Percentiles rank a stretch among this genome's conserved stretches.
Evolutionary conservation across 2,113 vertebrate species (phyloP).

Genomic region (Himantopus leucocephalus): DNA sequence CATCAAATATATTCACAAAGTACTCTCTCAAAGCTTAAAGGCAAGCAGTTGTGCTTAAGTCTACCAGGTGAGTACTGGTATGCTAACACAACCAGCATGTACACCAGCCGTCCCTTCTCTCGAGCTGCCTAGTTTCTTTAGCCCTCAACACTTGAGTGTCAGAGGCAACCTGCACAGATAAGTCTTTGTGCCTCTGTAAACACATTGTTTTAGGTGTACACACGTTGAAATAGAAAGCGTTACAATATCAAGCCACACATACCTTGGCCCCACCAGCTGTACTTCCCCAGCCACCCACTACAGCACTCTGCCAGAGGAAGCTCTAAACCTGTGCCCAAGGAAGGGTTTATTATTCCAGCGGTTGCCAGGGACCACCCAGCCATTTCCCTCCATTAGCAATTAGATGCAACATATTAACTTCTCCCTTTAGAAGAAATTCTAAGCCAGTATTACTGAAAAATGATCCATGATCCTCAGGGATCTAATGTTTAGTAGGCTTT

Average conservation of each 20-base stretch:
- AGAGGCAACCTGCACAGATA: neutral
- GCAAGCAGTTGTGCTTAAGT: neutral
- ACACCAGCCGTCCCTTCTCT: neutral
- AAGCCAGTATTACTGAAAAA: neutral
- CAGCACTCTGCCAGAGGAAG: neutral
- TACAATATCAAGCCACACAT: rapidly evolving
- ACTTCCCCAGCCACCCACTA: neutral
- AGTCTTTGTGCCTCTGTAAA: neutral
- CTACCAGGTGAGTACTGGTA: neutral
- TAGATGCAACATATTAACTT: neutral
- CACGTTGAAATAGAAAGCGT: neutral
- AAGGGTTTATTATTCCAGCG: neutral
- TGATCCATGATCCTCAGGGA: neutral
- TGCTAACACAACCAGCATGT: neutral
- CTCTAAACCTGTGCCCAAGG: neutral
- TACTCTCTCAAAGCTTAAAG: neutral
- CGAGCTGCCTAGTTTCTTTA: neutral
- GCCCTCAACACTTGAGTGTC: neutral
- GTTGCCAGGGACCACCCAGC: neutral
- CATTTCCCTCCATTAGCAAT: neutral
- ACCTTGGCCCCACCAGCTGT: neutral
- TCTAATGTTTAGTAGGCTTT: neutral
- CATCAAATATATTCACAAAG: neutral
- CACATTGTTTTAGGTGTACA: neutral
- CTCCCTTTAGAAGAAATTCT: neutral